These are phyloP conservation scores for Andrena bicolor DNA, from an alignment of 2,888 invertebrate species.

Conservation along the genomic window DNA sequence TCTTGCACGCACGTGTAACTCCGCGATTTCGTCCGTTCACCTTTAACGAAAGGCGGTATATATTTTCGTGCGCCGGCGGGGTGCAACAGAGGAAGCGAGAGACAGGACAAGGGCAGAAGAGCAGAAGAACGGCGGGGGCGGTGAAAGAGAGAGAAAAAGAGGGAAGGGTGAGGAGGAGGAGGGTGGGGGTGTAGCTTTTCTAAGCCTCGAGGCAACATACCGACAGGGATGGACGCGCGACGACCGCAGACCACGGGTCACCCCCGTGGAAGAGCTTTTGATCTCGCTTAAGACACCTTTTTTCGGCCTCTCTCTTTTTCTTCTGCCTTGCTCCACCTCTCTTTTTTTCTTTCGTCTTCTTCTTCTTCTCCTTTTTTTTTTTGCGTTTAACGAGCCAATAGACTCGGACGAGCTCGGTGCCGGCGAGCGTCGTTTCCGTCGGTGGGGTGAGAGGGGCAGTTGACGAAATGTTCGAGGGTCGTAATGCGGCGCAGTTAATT, in stretches of 20 bases:
- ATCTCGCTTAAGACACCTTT: constrained; percentile 74
- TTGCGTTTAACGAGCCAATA: constrained; percentile 62
- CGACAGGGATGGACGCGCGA: constrained; percentile 71
- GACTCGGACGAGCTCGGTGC: constrained; percentile 51
- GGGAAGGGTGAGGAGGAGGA: not conserved
- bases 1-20: constrained; percentile 74
- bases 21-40: constrained; percentile 75
- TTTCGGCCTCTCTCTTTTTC: constrained; percentile 67
- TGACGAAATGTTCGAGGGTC: constrained; percentile 64
- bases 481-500: constrained; percentile 58
- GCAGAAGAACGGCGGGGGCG: constrained; percentile 17
- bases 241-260: constrained; percentile 68
- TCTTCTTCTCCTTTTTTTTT: constrained; percentile 21
- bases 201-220: constrained; percentile 47
- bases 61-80: constrained; percentile 63
- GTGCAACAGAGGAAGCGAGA: constrained; percentile 34
- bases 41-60: constrained; percentile 75
- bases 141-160: constrained; percentile 9
- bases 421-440: constrained; percentile 31
- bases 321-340: constrained; percentile 28
- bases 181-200: constrained; percentile 57
- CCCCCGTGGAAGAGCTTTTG: constrained; percentile 75
- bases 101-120: constrained; percentile 41
- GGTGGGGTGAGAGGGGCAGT: constrained; percentile 4
- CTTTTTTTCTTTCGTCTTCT: not conserved